Evolutionary conservation across 2,888 invertebrate species (phyloP), one percentile per base, ranked within the genome.

Genomic region (Elegia similella): DNA sequence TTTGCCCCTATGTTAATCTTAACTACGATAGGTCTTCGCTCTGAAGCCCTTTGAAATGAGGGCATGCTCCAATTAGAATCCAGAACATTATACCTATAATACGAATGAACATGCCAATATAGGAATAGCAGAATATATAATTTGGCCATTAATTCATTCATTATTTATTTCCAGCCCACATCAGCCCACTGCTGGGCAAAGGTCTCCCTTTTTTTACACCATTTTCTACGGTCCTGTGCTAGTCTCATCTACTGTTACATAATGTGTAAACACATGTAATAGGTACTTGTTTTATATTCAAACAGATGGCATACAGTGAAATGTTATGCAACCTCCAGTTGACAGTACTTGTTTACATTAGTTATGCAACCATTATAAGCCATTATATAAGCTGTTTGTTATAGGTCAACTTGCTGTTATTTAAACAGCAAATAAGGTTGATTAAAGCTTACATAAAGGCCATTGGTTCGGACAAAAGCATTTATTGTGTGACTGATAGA

Each of bases 1-100:
- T 63, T 67, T 66, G 55, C 62, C 43, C 15, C 8, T 23, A 7
- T 7, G 7, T 23, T 52, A 42, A 12, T 6, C 42, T 7, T n/a
- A n/a, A n/a, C 23, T 3, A 2, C 23, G 5, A 23, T 23, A 23
- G 23, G 23, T 23, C 23, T 23, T 23, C 23, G 2, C 5, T 23
- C 23, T 23, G 2, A 23, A 23, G 23, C 5, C 2, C 23, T 23
- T 23, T 3, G 5, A 23, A 23, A 23, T 23, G 23, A 23, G 5
- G 23, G 23, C 2, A 23, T 23, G 23, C 23, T 23, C 23, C 23
- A 23, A 23, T 23, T 3, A 23, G 23, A 23, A 23, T 23, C 23
- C 23, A 23, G 5, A 23, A 23, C 23, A 23, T 23, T 3, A 5
- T n/a, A n/a, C n/a, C n/a, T n/a, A n/a, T n/a, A n/a, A n/a, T n/a